Evolutionary conservation across 2,888 invertebrate species (phyloP).

Genomic region (Cephus spinipes): DNA sequence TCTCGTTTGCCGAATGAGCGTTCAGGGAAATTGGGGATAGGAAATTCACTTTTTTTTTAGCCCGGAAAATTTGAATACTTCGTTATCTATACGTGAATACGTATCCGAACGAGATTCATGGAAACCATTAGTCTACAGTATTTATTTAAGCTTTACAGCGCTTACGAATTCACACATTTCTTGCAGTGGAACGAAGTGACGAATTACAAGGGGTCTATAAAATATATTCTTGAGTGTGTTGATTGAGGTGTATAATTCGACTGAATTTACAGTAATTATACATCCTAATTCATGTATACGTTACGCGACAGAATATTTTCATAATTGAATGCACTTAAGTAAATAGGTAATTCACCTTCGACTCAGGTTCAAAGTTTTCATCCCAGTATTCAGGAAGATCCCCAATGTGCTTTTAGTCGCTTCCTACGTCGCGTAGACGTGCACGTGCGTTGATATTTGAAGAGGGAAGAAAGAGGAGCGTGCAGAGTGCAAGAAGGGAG

Average conservation of each 20-base stretch:
- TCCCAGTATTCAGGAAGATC: background rate
- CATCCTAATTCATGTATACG: background rate
- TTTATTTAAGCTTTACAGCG: background rate
- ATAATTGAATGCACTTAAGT: background rate
- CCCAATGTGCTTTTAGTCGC: background rate
- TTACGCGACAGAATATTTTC: background rate
- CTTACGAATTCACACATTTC: background rate
- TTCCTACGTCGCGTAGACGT: background rate
- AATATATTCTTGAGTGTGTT: background rate
- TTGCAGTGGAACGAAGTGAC: background rate
- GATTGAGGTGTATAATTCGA: background rate
- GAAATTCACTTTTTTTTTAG: background rate
- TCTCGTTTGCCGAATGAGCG: background rate
- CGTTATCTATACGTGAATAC: background rate
- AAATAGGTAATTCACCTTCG: background rate
- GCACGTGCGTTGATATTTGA: constrained; percentile 13
- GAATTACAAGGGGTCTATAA: background rate
- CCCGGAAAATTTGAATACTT: background rate
- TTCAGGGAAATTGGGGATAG: background rate
- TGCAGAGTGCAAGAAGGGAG: constrained; percentile 21
- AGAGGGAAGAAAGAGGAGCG: constrained; percentile 4
- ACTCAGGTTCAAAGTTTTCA: background rate
- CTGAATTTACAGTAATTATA: background rate
- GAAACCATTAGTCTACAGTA: background rate
- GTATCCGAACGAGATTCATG: background rate